Evolutionary conservation across 2,888 invertebrate genomes (phyloP), one percentile per base, ranked within the genome.

Genomic region (Agrochola macilenta): DNA sequence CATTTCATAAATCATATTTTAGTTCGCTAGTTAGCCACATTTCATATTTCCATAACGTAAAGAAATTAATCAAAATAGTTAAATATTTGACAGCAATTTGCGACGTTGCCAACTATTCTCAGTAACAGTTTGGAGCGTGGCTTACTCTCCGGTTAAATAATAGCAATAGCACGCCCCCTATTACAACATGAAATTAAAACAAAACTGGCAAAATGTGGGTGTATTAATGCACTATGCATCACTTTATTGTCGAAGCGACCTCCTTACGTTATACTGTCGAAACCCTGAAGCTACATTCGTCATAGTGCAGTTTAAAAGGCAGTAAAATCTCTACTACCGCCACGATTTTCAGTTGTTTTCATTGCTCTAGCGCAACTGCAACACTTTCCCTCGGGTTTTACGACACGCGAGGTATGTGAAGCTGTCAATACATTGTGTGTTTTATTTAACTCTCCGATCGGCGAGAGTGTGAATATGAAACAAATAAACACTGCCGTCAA

Each of bases 361-460:
- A 23, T 81, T 60, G 60, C 52, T 64, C 54, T 69, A 43, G 26
- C 11, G 23, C 35, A 58, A 60, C 60, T 46, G 39, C 46, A 74
- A 70, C 68, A 82, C 82, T 84, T 81, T 82, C 84, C 66, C 71
- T 61, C 35, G 68, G 23, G 81, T 69, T 76, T 74, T 84, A 86
- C 63, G 69, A 83, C 83, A 74, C 9, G 81, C 54, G 39, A 54
- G 78, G 66, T 74, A 85, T 84, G 77, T 73, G 65, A 39, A 52
- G 65, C 46, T 69, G 66, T 76, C 46, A 43, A 76, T 80, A 76
- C 60, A 60, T 69, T 49, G 30, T 74, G 5, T 68, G 58, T 69
- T 74, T 83, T 82, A 43, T 84, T 71, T 84, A 61, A 52, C 68
- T 80, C 79, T 74, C 79, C 5, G 58, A 79, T 57, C 30, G 26